These are phyloP conservation scores for Drosophila kambysellisi DNA, from an alignment of 2,888 invertebrate species.

Conservation along the genomic window DNA sequence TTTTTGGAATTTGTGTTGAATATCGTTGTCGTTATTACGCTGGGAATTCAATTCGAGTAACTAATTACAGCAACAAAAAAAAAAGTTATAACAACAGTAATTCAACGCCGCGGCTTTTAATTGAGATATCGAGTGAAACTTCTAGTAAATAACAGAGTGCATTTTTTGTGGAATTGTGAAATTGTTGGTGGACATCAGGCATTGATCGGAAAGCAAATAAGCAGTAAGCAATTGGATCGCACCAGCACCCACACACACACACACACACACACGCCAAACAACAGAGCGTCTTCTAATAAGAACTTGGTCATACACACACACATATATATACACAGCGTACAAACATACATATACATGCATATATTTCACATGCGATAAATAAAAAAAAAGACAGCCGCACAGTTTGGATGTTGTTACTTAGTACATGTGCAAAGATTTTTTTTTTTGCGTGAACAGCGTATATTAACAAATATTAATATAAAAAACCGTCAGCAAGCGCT, in stretches of 20 bases:
- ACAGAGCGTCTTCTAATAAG: conserved; percentile 54
- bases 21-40: conserved; percentile 48
- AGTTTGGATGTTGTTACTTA: conserved; percentile 8
- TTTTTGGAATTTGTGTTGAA: conserved; percentile 68
- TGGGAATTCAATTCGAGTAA: conserved; percentile 31
- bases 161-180: conserved; percentile 56
- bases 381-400: conserved; percentile 17
- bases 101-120: conserved; percentile 3
- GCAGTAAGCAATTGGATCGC: conserved; percentile 51
- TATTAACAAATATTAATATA: conserved; percentile 37
- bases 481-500: conserved; percentile 17
- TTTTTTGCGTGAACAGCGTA: conserved; percentile 13
- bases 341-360: conserved; percentile 7
- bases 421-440: background rate
- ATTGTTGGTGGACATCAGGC: conserved; percentile 35
- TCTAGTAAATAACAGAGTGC: conserved; percentile 42
- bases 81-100: conserved; percentile 1
- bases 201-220: conserved; percentile 22
- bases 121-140: conserved; percentile 37
- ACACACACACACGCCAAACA: conserved; percentile 29
- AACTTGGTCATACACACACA: conserved; percentile 39
- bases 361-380: conserved; percentile 23
- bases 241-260: conserved; percentile 28
- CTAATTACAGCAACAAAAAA: conserved; percentile 14
- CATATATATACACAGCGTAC: conserved; percentile 7